Evolutionary conservation across 2,113 vertebrate genomes (phyloP).

Genomic region (Campylomormyrus numenius): DNA sequence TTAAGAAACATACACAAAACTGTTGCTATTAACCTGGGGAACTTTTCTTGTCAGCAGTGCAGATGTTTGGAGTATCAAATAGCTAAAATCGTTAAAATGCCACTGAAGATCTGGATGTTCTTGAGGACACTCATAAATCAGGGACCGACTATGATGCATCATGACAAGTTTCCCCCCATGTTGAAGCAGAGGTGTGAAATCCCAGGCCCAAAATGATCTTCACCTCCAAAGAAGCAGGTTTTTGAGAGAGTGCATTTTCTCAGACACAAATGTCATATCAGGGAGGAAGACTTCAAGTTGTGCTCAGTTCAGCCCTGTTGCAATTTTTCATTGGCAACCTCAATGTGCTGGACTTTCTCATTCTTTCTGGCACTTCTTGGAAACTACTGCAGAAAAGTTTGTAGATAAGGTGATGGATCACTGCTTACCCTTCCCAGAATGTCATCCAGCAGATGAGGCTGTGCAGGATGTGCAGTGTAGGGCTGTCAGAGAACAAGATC

Average conservation of each 20-base stretch:
- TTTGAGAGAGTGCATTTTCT: neutral
- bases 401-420: neutral
- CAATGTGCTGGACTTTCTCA: neutral
- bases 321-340: neutral
- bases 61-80: neutral
- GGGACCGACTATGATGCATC: neutral
- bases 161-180: neutral
- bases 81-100: neutral
- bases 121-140: neutral
- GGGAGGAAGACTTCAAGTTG: neutral
- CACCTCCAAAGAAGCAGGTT: neutral
- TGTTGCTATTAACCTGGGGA: neutral
- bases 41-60: neutral
- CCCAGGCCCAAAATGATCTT: neutral
- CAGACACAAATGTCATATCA: neutral
- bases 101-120: neutral
- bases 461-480: neutral
- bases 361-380: neutral
- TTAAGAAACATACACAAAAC: neutral
- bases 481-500: neutral
- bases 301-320: neutral
- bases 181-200: neutral
- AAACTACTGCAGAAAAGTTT: neutral
- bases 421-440: neutral
- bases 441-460: neutral